Conservation (phyloP, 2,888 invertebrate genomes). For the Cataglyphis rosenhaueri region DNA sequence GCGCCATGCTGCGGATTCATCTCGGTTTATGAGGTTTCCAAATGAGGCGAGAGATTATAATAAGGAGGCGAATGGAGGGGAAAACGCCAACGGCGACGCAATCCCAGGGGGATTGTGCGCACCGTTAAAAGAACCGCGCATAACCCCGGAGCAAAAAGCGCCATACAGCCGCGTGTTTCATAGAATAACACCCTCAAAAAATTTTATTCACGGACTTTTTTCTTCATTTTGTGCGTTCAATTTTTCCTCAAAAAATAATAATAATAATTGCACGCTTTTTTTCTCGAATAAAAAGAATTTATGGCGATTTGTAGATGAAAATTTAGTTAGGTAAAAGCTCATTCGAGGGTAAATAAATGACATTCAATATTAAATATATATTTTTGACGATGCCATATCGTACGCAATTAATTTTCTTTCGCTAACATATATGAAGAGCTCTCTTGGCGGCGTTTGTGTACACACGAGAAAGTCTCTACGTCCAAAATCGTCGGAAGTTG, state of each 20-base stretch:
- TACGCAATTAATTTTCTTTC: not conserved
- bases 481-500: constrained; percentile 1
- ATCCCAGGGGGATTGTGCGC: constrained; percentile 35
- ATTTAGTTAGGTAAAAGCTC: not conserved
- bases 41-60: constrained; percentile 59
- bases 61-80: constrained; percentile 48
- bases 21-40: constrained; percentile 42
- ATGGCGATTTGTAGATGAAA: not conserved
- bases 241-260: not conserved
- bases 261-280: not conserved
- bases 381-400: not conserved
- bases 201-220: not conserved
- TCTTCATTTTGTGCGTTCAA: not conserved
- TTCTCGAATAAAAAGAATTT: not conserved
- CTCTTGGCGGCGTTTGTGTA: not conserved
- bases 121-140: constrained; percentile 40
- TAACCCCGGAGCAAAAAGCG: not conserved
- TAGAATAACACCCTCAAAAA: not conserved
- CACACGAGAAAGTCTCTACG: not conserved
- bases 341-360: no score
- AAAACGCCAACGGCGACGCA: constrained; percentile 19
- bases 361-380: not conserved
- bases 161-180: not conserved
- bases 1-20: constrained; percentile 45
- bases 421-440: not conserved